phyloP scores from a whole-genome alignment of 2,113 vertebrate species.

The Varanus komodoensis region DNA sequence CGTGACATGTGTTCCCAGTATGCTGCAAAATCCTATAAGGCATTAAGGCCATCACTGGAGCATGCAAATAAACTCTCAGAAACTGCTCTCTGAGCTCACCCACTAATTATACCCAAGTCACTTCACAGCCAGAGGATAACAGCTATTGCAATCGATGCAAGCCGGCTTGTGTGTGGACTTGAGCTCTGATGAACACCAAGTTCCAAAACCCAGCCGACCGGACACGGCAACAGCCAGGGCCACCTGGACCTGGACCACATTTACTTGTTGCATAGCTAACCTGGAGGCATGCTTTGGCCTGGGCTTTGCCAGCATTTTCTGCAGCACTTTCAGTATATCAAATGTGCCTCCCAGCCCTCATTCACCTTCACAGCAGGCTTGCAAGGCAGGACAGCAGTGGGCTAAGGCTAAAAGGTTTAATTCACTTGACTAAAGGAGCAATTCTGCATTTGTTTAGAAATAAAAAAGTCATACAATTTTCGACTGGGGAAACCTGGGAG shows the following conservation, averaged over 20 bases:
- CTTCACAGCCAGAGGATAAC: conserved; percentile 16
- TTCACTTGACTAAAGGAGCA: background rate
- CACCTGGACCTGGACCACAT: background rate
- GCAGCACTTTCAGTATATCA: background rate
- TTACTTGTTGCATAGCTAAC: background rate
- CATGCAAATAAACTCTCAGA: background rate
- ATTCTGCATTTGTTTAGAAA: too few species aligned
- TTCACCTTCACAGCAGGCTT: background rate
- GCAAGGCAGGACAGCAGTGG: background rate
- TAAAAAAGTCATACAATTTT: too few species aligned
- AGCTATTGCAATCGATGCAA: background rate
- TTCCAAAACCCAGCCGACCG: background rate
- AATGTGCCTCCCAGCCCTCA: background rate
- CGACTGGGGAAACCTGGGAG: background rate
- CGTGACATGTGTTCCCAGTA: background rate
- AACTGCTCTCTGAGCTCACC: background rate
- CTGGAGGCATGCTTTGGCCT: background rate
- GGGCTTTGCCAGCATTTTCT: background rate
- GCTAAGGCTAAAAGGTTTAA: too few species aligned
- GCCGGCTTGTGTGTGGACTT: background rate
- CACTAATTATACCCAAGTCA: conserved; percentile 2
- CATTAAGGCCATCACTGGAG: background rate
- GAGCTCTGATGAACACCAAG: background rate
- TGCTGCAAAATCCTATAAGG: background rate
- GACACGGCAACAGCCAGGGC: background rate